A percentile compares a stretch with the other conserved stretches of the same genome.
Conservation (phyloP, 2,113 vertebrate genomes). For the Notothenia rossii region DNA sequence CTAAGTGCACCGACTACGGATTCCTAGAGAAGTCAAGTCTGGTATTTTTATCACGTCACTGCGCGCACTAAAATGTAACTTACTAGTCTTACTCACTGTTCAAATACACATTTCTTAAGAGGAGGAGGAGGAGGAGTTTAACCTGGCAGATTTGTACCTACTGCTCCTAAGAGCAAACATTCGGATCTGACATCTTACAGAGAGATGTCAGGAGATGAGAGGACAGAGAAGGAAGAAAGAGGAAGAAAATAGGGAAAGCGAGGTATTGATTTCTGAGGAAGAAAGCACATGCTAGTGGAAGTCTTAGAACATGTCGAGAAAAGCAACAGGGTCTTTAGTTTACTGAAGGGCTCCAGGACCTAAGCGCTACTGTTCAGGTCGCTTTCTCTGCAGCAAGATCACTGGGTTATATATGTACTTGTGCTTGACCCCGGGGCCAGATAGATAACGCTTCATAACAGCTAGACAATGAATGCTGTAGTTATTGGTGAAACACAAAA, state of each 20-base stretch:
- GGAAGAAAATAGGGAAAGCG: slow-evolving; percentile 34
- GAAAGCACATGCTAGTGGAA: slow-evolving; percentile 34
- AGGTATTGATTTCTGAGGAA: slow-evolving; percentile 47
- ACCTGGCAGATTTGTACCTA: slow-evolving; percentile 35
- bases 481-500: slow-evolving; percentile 42
- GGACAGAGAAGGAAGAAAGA: slow-evolving; percentile 30
- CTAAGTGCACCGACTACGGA: background rate
- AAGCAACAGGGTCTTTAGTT: slow-evolving; percentile 48
- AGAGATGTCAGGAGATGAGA: slow-evolving; percentile 40
- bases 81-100: slow-evolving; percentile 16
- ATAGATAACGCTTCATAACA: slow-evolving; percentile 52
- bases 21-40: slow-evolving; percentile 24
- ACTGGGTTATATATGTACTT: slow-evolving; percentile 61
- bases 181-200: slow-evolving; percentile 31
- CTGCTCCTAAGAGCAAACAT: slow-evolving; percentile 33
- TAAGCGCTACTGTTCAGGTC: slow-evolving; percentile 38
- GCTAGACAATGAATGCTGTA: slow-evolving; percentile 38
- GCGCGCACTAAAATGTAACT: slow-evolving; percentile 1
- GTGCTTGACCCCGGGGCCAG: slow-evolving; percentile 60
- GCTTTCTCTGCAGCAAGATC: slow-evolving; percentile 41
- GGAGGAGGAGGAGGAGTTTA: slow-evolving; percentile 23
- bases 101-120: slow-evolving; percentile 17
- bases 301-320: slow-evolving; percentile 48
- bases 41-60: slow-evolving; percentile 5
- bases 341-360: slow-evolving; percentile 32